Percentiles rank a stretch among this genome's conserved stretches.
phyloP scores from a whole-genome alignment of 2,888 invertebrate genomes.

The Allophyes oxyacanthae region DNA sequence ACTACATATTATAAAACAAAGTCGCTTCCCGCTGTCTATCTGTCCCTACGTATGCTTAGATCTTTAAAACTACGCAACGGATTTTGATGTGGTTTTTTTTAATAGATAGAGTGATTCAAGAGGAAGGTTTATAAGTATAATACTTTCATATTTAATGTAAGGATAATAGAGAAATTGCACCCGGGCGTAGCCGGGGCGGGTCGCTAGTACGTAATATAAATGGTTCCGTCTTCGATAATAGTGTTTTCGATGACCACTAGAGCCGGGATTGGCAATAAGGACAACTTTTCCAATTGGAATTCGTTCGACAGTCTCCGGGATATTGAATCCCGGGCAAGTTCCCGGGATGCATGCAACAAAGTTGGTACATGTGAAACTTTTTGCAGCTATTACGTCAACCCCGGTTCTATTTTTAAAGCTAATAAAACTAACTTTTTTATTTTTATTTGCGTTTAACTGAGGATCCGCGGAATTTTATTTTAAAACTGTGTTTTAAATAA shows the following conservation, averaged over 20 bases:
- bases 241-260: slow-evolving; percentile 31
- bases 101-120: too few relatives aligned
- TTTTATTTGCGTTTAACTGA: slow-evolving; percentile 22
- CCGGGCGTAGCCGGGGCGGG: too few relatives aligned
- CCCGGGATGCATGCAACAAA: slow-evolving; percentile 33
- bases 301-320: slow-evolving; percentile 53
- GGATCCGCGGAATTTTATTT: not conserved
- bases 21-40: too few relatives aligned
- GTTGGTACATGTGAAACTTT: slow-evolving; percentile 47
- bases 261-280: slow-evolving; percentile 42
- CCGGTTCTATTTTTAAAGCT: slow-evolving; percentile 33
- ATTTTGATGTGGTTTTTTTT: too few relatives aligned
- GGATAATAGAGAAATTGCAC: too few relatives aligned
- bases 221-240: slow-evolving; percentile 17
- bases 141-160: too few relatives aligned
- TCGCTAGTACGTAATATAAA: too few relatives aligned
- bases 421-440: slow-evolving; percentile 2
- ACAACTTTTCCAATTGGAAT: slow-evolving; percentile 67
- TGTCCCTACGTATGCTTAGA: too few relatives aligned
- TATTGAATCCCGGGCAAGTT: slow-evolving; percentile 54
- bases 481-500: not conserved
- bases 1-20: too few relatives aligned
- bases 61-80: too few relatives aligned
- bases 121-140: too few relatives aligned
- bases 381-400: slow-evolving; percentile 18